Base-by-base conservation (phyloP, 2,113 vertebrate species). In the Callionymus lyra region DNA sequence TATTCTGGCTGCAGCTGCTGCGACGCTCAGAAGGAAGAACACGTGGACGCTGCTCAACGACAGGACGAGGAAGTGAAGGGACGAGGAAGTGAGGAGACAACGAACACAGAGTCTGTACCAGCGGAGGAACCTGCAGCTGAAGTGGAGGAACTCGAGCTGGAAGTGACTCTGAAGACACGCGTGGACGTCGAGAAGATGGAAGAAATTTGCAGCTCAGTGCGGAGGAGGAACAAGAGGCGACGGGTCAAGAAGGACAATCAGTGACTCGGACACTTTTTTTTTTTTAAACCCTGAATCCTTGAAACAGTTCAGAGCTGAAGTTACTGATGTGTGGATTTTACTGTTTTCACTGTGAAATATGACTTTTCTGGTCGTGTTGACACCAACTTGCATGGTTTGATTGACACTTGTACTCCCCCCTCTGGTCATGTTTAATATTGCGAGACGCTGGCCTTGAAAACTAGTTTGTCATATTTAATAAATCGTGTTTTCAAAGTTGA, bases 221-320 rank as follows among this genome's bases (percentile, higher is more conserved):
- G 91, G 58, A 87, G 85, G 60, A 82, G 90, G 63, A 87, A 61
- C 66, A 83, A 41, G 65, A 76, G 63, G 41, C 72, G 68, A 45
- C 62, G 51, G 15, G 45, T 41, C 0, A 77, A 73, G 64, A 76
- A 68, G 16, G 47, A 54, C 1, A 13, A 21, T 4, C 46, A 60
- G 33, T 76, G 65, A 77, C 42, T 33, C 11, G 8, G 8, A 27
- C 4, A 27, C n/a, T n/a, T n/a, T n/a, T n/a, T n/a, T n/a, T n/a
- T n/a, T n/a, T n/a, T n/a, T n/a, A n/a, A n/a, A n/a, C n/a, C n/a
- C n/a, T n/a, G n/a, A n/a, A n/a, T n/a, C n/a, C n/a, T n/a, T n/a
- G n/a, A n/a, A n/a, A n/a, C n/a, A n/a, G n/a, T n/a, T n/a, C n/a
- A n/a, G n/a, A n/a, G n/a, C n/a, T n/a, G n/a, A n/a, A n/a, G n/a